Conservation (phyloP, 2,888 invertebrate genomes). For the Spisula subtruncata region DNA sequence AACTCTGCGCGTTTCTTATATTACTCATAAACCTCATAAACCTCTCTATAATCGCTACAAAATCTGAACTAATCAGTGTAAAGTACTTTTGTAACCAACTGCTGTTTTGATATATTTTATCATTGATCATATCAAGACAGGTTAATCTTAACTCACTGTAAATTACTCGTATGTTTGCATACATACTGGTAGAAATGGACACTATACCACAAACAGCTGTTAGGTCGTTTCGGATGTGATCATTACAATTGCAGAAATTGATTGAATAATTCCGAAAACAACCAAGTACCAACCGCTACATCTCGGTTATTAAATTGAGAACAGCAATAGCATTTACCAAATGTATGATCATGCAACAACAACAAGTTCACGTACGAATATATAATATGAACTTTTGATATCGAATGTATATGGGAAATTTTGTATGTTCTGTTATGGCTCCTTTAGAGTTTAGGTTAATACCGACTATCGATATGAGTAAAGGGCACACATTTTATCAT, state of each 20-base stretch:
- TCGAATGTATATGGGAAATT: no score
- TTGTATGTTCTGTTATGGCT: no score
- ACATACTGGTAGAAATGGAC: background rate
- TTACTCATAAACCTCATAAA: background rate
- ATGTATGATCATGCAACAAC: background rate
- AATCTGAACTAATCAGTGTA: background rate
- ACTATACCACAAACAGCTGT: no score
- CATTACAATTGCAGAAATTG: background rate
- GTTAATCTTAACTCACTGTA: background rate
- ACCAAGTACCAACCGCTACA: background rate
- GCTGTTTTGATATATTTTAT: background rate
- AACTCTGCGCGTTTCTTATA: background rate
- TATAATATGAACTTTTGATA: no score
- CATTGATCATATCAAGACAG: background rate
- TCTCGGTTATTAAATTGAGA: background rate
- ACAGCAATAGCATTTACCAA: background rate
- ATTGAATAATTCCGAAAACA: background rate
- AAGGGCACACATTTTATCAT: no score
- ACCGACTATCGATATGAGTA: no score
- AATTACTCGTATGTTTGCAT: constrained; percentile 2
- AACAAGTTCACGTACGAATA: background rate
- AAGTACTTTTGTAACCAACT: constrained; percentile 14
- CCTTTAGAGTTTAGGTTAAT: no score
- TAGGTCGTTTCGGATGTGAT: background rate
- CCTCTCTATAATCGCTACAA: background rate